A percentile compares a stretch with the other conserved stretches of the same genome.
Evolutionary conservation across 2,113 vertebrate species (phyloP).

Genomic region (Microcebus jonahi): DNA sequence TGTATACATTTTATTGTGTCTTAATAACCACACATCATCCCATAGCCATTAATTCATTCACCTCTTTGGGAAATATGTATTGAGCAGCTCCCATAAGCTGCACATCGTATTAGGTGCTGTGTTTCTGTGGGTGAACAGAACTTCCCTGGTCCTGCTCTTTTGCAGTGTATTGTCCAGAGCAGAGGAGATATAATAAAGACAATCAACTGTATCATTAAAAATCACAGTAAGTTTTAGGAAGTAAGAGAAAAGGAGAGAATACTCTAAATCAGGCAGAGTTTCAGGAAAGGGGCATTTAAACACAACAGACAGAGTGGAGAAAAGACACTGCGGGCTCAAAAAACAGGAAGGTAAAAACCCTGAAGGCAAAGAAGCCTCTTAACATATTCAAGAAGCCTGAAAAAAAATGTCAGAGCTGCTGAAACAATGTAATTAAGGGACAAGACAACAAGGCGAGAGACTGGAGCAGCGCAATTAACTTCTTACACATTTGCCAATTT

Average conservation of each 20-base stretch:
- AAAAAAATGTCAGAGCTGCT: not conserved
- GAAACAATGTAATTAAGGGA: not conserved
- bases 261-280: not conserved
- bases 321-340: not conserved
- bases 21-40: not conserved
- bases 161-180: not conserved
- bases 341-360: not conserved
- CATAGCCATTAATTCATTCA: not conserved
- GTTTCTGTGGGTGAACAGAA: fast-evolving
- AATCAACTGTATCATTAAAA: not conserved
- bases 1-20: not conserved
- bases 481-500: not conserved
- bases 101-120: not conserved
- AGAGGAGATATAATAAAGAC: not conserved
- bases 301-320: not conserved
- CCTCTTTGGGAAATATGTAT: not conserved
- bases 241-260: not conserved
- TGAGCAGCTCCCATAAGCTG: not conserved
- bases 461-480: not conserved
- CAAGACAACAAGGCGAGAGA: not conserved
- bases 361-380: not conserved
- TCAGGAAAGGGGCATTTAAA: not conserved
- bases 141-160: fast-evolving
- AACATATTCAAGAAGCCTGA: not conserved
- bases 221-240: not conserved